Evolutionary conservation across 2,797 vertebrate genomes (phyloP).

Genomic region (Anguilla anguilla): DNA sequence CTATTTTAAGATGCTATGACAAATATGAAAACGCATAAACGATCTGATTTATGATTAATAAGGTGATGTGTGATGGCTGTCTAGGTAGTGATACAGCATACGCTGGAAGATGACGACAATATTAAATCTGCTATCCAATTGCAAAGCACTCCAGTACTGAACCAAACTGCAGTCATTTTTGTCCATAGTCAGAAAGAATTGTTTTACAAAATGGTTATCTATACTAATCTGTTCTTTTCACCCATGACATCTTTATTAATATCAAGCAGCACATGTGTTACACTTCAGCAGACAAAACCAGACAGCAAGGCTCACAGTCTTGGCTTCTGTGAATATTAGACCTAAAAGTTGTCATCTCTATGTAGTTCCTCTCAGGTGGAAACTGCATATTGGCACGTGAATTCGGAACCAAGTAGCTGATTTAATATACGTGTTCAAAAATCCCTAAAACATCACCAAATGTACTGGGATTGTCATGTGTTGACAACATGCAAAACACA

Average conservation of each 20-base stretch:
- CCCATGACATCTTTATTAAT: neutral
- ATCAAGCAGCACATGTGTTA: neutral
- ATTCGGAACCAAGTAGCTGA: too few relatives aligned
- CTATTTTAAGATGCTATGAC: neutral
- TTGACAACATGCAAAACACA: neutral
- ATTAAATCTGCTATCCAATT: too few relatives aligned
- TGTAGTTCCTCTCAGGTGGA: neutral
- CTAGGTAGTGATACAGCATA: neutral
- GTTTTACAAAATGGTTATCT: neutral
- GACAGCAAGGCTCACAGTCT: too few relatives aligned
- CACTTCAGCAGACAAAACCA: too few relatives aligned
- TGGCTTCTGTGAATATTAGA: too few relatives aligned
- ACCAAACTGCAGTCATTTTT: neutral
- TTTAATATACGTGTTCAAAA: neutral
- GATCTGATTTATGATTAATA: neutral
- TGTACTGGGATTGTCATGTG: neutral
- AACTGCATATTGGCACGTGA: neutral
- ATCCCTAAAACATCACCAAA: neutral
- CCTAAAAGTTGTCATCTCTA: too few relatives aligned
- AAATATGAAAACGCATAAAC: neutral
- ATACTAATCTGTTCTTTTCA: neutral
- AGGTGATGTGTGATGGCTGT: neutral
- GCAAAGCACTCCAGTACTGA: too few relatives aligned
- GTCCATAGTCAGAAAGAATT: neutral
- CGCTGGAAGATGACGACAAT: neutral